Percentiles rank a stretch among this genome's conserved stretches.
Conservation (phyloP, 1,140 invertebrate species). For the Drosophila eugracilis region DNA sequence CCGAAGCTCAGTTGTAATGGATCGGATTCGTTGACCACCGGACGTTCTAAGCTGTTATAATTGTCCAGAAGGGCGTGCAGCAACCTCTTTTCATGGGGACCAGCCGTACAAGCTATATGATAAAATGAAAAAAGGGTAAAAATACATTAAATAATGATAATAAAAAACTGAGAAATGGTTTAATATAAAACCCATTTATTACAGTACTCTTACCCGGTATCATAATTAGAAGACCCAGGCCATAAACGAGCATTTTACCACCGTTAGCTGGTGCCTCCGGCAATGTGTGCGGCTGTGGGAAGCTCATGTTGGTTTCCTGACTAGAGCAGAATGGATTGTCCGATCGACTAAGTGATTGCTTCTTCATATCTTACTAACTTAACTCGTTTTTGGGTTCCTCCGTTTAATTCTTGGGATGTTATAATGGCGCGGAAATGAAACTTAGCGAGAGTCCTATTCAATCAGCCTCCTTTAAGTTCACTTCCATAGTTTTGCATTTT, state of each 20-base stretch:
- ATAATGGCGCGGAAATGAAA: too few species aligned
- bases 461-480: constrained; percentile 5
- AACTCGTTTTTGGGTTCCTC: too few species aligned
- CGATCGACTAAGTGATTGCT: constrained; percentile 16
- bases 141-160: too few species aligned
- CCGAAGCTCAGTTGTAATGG: constrained; percentile 97
- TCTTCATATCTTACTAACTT: constrained; percentile 13
- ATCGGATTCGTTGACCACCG: constrained; percentile 98
- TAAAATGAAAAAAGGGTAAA: not conserved
- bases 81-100: constrained; percentile 95
- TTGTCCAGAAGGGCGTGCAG: constrained; percentile 96
- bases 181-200: too few species aligned
- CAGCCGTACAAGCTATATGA: constrained; percentile 90
- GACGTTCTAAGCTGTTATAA: constrained; percentile 98
- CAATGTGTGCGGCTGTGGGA: constrained; percentile 30
- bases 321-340: constrained; percentile 17
- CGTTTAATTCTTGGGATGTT: too few species aligned
- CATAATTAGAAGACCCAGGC: constrained; percentile 58
- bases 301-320: constrained; percentile 35
- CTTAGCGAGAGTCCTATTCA: too few species aligned
- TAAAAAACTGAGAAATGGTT: too few species aligned
- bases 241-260: constrained; percentile 56
- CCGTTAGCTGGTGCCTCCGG: constrained; percentile 25
- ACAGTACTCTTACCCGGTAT: constrained; percentile 62
- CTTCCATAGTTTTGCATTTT: constrained; percentile 5